Evolutionary conservation across 2,888 invertebrate genomes (phyloP).

Genomic region (Tyria jacobaeae): DNA sequence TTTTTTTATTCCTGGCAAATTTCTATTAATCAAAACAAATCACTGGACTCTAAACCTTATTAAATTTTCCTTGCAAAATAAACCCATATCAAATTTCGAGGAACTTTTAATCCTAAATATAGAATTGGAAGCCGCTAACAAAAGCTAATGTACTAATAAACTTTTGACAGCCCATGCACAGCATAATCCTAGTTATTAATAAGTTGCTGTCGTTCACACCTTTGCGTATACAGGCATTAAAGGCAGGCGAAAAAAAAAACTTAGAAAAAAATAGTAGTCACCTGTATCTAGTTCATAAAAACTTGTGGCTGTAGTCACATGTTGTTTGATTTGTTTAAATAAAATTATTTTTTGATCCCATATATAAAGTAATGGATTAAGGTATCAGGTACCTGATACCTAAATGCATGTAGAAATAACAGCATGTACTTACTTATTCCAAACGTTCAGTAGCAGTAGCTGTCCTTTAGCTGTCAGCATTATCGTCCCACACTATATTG

Average conservation of each 20-base stretch:
- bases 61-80: conserved; percentile 3
- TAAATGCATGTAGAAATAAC: too few relatives aligned
- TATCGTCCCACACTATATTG: too few relatives aligned
- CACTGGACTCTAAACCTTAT: background rate
- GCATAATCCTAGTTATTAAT: conserved; percentile 39
- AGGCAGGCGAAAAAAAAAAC: background rate
- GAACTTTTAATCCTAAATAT: conserved; percentile 18
- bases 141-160: conserved; percentile 20
- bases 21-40: background rate
- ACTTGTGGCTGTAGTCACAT: too few relatives aligned
- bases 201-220: conserved; percentile 14
- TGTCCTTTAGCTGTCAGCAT: too few relatives aligned
- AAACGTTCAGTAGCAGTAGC: too few relatives aligned
- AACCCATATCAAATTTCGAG: background rate
- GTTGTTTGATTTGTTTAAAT: too few relatives aligned
- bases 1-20: too few relatives aligned
- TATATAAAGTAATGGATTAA: too few relatives aligned
- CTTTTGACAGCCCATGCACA: conserved; percentile 26
- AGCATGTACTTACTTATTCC: too few relatives aligned
- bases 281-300: too few relatives aligned
- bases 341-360: too few relatives aligned
- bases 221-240: background rate
- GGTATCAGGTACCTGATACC: too few relatives aligned
- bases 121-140: conserved; percentile 10
- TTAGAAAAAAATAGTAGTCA: background rate